Percentiles rank a stretch among this genome's conserved stretches.
Evolutionary conservation across 2,888 invertebrate species (phyloP).

Genomic region (Anoplius nigerrimus): DNA sequence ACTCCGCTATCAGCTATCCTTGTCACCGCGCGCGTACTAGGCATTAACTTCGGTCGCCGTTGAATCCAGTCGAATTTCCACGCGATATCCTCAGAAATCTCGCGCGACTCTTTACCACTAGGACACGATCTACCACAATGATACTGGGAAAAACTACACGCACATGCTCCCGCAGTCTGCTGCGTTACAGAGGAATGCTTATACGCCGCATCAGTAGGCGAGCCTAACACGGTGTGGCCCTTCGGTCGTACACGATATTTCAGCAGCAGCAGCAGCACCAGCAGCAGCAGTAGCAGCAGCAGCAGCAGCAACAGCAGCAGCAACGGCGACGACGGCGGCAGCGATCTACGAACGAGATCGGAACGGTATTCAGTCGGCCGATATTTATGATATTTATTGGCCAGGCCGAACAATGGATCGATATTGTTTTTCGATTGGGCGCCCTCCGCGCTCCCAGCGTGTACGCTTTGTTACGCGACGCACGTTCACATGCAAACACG

Average conservation of each 20-base stretch:
- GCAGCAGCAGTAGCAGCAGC: too few relatives aligned
- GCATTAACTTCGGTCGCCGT: background rate
- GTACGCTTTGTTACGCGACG: conserved; percentile 27
- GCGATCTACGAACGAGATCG: conserved; percentile 56
- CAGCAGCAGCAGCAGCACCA: too few relatives aligned
- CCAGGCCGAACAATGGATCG: conserved; percentile 72
- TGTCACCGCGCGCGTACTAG: background rate
- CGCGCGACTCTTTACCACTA: too few relatives aligned
- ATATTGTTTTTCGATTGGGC: conserved; percentile 74
- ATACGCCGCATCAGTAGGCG: too few relatives aligned
- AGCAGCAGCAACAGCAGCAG: too few relatives aligned
- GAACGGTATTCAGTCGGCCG: conserved; percentile 58
- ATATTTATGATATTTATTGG: conserved; percentile 74
- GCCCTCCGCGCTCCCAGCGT: conserved; percentile 25
- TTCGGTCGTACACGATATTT: too few relatives aligned
- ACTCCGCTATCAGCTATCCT: background rate
- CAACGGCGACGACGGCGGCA: conserved; percentile 26
- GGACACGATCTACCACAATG: too few relatives aligned
- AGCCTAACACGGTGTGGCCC: too few relatives aligned
- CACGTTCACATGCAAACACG: conserved; percentile 25
- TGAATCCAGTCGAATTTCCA: background rate
- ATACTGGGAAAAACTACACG: too few relatives aligned
- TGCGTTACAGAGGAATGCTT: too few relatives aligned
- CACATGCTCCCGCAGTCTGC: too few relatives aligned
- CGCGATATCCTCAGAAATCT: conserved; percentile 3